Evolutionary conservation across 2,888 invertebrate species (phyloP), one percentile per base, ranked within the genome.

Genomic region (Trachelus stipa): DNA sequence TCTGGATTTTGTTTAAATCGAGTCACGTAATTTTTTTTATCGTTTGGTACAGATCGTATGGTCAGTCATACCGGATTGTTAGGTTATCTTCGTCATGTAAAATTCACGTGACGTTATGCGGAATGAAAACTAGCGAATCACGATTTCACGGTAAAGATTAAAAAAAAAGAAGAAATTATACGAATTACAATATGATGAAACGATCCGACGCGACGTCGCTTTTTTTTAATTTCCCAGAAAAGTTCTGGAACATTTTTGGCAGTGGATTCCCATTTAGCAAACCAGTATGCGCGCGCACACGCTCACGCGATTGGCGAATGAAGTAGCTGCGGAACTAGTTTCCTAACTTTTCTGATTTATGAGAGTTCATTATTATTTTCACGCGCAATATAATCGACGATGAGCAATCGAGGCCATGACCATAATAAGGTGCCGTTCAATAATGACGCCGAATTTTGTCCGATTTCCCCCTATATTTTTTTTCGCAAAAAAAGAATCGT

Each of bases 301-400:
- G 81, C 79, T 80, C 78, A 81, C 75, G 77, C 79, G 81, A 80
- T 85, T 85, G 85, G 83, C 80, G 88, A 89, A 89, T 88, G 86
- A 85, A 88, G 87, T 88, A 86, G 85, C 86, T 81, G 79, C 80
- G 82, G 86, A 88, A 89, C 90, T 88, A 90, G 89, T 90, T 89
- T 83, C 83, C 86, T 83, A 90, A 90, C 90, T 91, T 91, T 88
- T 87, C 83, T 89, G 90, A 91, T 91, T 91, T 90, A 91, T 86
- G 86, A 81, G 88, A 90, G 89, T 91, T 90, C 90, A 90, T 91
- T 90, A 91, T 90, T 90, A 90, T 90, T 90, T 91, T 90, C 88
- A 85, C 88, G 85, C 81, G 84, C 82, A 84, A 85, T 86, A 89
- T 86, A 88, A 89, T 89, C 88, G 85, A 81, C 83, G 79, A 82